Percentiles rank a stretch among this genome's conserved stretches.
Conservation (phyloP, 2,888 invertebrate genomes). For the Limnephilus rhombicus region DNA sequence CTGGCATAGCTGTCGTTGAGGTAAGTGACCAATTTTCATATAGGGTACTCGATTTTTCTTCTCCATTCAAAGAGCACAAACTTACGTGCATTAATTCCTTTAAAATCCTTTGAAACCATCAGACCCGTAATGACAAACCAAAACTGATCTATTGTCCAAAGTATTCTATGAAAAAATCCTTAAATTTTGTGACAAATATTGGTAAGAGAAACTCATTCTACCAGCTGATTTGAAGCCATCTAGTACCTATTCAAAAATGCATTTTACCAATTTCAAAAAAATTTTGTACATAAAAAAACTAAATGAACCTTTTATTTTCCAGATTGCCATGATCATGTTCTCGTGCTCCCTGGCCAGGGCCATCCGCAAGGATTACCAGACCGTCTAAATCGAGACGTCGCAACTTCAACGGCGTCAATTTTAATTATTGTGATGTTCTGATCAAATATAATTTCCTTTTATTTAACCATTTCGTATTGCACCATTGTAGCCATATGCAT, state of each 20-base stretch:
- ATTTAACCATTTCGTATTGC: conserved; percentile 2
- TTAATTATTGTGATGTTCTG: not conserved
- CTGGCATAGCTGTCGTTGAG: conserved; percentile 92
- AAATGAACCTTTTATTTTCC: conserved; percentile 70
- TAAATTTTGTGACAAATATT: too few species aligned
- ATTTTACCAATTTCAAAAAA: not conserved
- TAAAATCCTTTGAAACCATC: not conserved
- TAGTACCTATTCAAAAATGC: too few species aligned
- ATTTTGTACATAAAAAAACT: not conserved
- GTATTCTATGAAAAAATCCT: too few species aligned
- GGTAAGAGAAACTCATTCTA: too few species aligned
- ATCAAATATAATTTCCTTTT: not conserved
- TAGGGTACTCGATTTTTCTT: not conserved
- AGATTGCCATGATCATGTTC: conserved; percentile 93
- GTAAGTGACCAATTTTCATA: conserved; percentile 74
- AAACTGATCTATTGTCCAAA: too few species aligned
- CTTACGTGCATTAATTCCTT: not conserved
- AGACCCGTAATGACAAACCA: too few species aligned
- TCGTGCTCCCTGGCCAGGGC: conserved; percentile 96
- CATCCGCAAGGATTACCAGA: conserved; percentile 95
- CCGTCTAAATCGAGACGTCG: conserved; percentile 78
- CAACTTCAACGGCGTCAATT: not conserved
- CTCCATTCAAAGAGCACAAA: not conserved
- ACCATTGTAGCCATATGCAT: conserved; percentile 5
- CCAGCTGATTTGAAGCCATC: too few species aligned